phyloP scores from a whole-genome alignment of 2,888 invertebrate species.

The Drosophila ezoana region DNA sequence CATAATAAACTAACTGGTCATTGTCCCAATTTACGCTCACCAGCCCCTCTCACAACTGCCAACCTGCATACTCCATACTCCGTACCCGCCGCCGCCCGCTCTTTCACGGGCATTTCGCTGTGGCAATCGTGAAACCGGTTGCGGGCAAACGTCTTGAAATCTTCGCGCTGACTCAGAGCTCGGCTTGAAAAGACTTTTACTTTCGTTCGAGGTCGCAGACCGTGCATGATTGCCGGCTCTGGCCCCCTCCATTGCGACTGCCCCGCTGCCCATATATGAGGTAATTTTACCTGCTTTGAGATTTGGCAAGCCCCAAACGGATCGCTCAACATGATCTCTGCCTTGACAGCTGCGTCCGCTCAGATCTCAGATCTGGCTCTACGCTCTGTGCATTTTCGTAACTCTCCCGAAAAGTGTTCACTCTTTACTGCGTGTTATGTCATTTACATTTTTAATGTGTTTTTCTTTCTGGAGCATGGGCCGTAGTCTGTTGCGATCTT shows the following conservation, averaged over 20 bases:
- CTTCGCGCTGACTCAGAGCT: constrained; percentile 64
- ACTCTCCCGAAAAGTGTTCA: constrained; percentile 34
- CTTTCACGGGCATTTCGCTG: constrained; percentile 34
- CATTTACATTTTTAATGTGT: constrained; percentile 46
- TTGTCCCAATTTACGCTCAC: constrained; percentile 74
- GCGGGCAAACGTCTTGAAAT: constrained; percentile 51
- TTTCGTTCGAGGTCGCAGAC: constrained; percentile 82
- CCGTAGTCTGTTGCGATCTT: constrained; percentile 31
- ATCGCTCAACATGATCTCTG: constrained; percentile 70
- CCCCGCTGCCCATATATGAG: constrained; percentile 50
- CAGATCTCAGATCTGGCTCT: constrained; percentile 51
- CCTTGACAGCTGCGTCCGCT: constrained; percentile 48
- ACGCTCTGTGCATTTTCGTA: constrained; percentile 66
- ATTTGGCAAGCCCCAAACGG: constrained; percentile 70
- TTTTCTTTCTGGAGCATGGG: constrained; percentile 60
- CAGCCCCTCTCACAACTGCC: not conserved
- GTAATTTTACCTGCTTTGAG: constrained; percentile 65
- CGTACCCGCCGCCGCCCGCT: not conserved
- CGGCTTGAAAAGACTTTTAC: constrained; percentile 78
- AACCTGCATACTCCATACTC: no score
- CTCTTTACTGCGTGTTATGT: constrained; percentile 42
- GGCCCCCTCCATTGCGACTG: constrained; percentile 2
- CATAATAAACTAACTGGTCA: constrained; percentile 69
- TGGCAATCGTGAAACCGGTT: constrained; percentile 65
- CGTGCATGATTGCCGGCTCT: constrained; percentile 41